Evolutionary conservation across 2,888 invertebrate genomes (phyloP).

Genomic region (Tetranychus piercei): DNA sequence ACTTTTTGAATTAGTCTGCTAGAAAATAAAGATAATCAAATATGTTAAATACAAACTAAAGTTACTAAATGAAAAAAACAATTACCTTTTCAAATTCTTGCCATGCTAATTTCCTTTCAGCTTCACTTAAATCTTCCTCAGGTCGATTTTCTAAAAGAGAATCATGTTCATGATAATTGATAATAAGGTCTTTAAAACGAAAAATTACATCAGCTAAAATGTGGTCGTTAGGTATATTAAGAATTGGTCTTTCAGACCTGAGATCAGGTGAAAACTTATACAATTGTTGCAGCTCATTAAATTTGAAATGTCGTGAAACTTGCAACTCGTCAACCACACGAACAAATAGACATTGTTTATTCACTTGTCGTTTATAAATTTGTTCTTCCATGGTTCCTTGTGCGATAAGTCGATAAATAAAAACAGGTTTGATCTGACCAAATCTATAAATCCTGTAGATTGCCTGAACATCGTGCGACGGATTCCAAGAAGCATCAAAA

Average conservation of each 20-base stretch:
- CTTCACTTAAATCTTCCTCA: slow-evolving; percentile 81
- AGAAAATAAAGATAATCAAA: too few relatives aligned
- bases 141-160: slow-evolving; percentile 74
- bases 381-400: slow-evolving; percentile 87
- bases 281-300: slow-evolving; percentile 70
- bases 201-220: slow-evolving; percentile 66
- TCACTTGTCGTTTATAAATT: slow-evolving; percentile 89
- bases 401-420: slow-evolving; percentile 83
- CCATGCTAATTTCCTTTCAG: slow-evolving; percentile 88
- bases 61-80: neutral
- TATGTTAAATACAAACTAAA: too few relatives aligned
- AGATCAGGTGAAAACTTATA: slow-evolving; percentile 63
- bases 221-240: slow-evolving; percentile 54
- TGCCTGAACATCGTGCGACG: slow-evolving; percentile 91
- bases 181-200: slow-evolving; percentile 53
- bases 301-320: slow-evolving; percentile 92
- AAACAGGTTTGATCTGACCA: slow-evolving; percentile 91
- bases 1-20: too few relatives aligned
- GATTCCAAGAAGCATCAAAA: slow-evolving; percentile 99
- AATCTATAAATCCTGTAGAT: slow-evolving; percentile 94
- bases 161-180: slow-evolving; percentile 87
- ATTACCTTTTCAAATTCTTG: slow-evolving; percentile 81
- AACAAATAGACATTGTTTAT: slow-evolving; percentile 80
- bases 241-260: slow-evolving; percentile 42
- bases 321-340: slow-evolving; percentile 95